Conservation (phyloP, 2,113 vertebrate genomes). For the Chionomys nivalis region DNA sequence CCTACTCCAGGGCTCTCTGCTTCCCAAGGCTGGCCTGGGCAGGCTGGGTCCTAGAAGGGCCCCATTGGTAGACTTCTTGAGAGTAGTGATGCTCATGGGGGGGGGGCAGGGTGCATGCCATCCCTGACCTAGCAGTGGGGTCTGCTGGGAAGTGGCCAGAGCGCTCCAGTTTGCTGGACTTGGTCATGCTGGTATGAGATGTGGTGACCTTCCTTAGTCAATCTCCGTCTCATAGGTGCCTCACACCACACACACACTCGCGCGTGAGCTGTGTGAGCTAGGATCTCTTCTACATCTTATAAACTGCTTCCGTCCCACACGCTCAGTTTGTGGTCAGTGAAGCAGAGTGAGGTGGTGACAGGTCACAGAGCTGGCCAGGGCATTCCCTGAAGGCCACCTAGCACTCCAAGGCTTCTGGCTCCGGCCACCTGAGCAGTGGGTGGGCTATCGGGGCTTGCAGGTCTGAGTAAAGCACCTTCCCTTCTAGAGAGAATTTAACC, state of each 20-base stretch:
- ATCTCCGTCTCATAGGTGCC: not conserved
- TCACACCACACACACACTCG: not conserved
- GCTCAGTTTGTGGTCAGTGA: not conserved
- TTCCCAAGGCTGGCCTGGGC: too few species aligned
- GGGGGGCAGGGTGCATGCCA: fast-evolving
- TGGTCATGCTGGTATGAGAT: not conserved
- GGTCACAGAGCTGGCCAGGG: not conserved
- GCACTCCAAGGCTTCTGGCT: not conserved
- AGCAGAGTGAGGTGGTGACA: not conserved
- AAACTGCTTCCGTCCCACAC: not conserved
- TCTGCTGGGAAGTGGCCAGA: not conserved
- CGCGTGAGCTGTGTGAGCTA: too few species aligned
- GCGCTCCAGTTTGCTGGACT: not conserved
- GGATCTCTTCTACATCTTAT: not conserved
- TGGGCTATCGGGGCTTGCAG: not conserved
- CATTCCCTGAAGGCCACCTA: not conserved
- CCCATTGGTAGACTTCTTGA: not conserved
- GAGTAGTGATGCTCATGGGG: fast-evolving
- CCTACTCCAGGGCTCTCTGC: not conserved
- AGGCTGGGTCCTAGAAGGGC: not conserved
- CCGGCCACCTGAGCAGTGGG: not conserved
- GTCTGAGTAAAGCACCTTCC: not conserved
- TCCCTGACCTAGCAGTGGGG: not conserved
- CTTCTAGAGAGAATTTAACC: not conserved
- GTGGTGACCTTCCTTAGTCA: not conserved